phyloP scores from a whole-genome alignment of 2,888 invertebrate species.

The Tinea pellionella region DNA sequence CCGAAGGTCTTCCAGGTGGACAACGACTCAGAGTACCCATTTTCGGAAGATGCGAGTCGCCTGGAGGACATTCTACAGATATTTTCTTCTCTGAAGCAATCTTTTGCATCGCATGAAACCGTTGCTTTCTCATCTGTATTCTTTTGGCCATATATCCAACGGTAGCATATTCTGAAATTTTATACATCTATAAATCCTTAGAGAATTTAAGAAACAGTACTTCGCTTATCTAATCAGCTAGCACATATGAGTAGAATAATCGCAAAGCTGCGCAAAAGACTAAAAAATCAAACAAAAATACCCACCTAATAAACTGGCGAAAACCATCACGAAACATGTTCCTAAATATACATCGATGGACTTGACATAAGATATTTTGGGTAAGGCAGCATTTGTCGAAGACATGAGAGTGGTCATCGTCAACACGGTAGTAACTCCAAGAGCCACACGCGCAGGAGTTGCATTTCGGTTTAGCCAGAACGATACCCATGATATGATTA shows the following conservation, averaged over 20 bases:
- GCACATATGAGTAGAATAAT: not conserved
- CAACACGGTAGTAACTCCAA: constrained; percentile 95
- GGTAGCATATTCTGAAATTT: constrained; percentile 91
- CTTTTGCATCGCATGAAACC: constrained; percentile 90
- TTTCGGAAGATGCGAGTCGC: constrained; percentile 78
- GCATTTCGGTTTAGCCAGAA: constrained; percentile 97
- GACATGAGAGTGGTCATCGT: constrained; percentile 99
- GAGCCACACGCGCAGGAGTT: constrained; percentile 92
- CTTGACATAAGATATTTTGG: constrained; percentile 98
- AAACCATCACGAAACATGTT: constrained; percentile 99
- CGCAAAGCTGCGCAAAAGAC: not conserved
- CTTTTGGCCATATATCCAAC: constrained; percentile 98
- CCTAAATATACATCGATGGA: constrained; percentile 97
- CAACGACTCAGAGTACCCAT: constrained; percentile 80
- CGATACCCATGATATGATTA: constrained; percentile 97
- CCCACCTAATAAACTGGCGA: constrained; percentile 93
- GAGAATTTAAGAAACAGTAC: not conserved
- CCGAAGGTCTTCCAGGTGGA: constrained; percentile 63
- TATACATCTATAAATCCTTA: not conserved
- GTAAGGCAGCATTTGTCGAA: constrained; percentile 94
- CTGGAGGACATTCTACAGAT: constrained; percentile 81
- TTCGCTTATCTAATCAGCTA: not conserved
- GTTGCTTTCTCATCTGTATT: constrained; percentile 95
- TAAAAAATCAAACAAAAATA: not conserved
- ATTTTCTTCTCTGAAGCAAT: constrained; percentile 93